A percentile compares a stretch with the other conserved stretches of the same genome.
phyloP scores from a whole-genome alignment of 2,888 invertebrate genomes.

The Matsumyia berberina region DNA sequence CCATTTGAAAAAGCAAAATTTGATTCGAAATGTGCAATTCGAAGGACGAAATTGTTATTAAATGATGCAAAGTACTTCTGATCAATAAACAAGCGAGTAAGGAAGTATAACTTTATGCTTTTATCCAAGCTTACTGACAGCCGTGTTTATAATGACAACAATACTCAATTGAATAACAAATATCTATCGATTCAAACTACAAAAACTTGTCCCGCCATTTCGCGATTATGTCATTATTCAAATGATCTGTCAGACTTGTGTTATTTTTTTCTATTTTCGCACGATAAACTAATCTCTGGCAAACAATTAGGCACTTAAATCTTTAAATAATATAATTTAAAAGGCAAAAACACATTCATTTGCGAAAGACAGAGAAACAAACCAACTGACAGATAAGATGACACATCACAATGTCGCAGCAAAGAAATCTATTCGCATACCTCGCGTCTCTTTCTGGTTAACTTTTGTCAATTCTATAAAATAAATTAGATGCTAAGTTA shows the following conservation, averaged over 20 bases:
- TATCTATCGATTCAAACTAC: background rate
- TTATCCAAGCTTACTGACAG: too few species aligned
- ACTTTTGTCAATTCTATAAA: constrained; percentile 1
- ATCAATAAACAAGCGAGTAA: too few species aligned
- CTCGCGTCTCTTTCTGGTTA: background rate
- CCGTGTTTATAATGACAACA: too few species aligned
- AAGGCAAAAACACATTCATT: background rate
- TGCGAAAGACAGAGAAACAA: background rate
- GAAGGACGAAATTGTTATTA: too few species aligned
- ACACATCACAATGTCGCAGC: constrained; percentile 21
- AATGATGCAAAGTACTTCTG: too few species aligned
- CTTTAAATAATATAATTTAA: constrained; percentile 6
- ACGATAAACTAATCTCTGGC: constrained; percentile 30
- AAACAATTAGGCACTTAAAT: constrained; percentile 33
- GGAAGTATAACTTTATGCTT: too few species aligned
- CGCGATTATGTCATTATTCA: constrained; percentile 26
- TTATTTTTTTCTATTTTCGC: background rate
- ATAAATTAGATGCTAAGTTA: background rate
- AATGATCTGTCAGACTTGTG: constrained; percentile 6
- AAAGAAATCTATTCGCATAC: background rate
- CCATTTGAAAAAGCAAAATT: too few species aligned
- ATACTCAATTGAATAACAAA: too few species aligned
- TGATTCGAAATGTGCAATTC: too few species aligned
- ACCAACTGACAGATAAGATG: background rate
- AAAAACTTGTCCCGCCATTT: background rate